These are phyloP conservation scores for Epinephelus malabaricus DNA, from an alignment of 2,797 vertebrate genomes.

Conservation along the genomic window DNA sequence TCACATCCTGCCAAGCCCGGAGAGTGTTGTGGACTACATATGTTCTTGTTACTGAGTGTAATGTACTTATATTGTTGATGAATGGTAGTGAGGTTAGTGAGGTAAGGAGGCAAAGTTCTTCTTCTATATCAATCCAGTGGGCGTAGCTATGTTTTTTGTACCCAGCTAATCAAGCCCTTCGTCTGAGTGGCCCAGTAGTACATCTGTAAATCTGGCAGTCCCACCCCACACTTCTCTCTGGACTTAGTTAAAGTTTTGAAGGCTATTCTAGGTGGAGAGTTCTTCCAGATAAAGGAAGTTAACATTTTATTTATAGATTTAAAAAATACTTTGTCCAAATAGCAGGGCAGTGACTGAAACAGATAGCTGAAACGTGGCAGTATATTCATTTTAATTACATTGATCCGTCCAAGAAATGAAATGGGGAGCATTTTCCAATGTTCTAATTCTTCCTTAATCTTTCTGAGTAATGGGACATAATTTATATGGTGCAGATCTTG, in stretches of 20 bases:
- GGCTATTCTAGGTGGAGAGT: too few relatives aligned
- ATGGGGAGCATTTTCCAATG: conserved; percentile 6
- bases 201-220: not conserved
- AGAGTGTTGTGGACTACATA: not conserved
- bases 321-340: too few relatives aligned
- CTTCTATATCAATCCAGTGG: conserved; percentile 7
- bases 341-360: too few relatives aligned
- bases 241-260: too few relatives aligned
- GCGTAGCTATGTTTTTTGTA: not conserved
- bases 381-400: too few relatives aligned
- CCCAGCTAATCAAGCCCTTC: conserved; percentile 6
- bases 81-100: not conserved
- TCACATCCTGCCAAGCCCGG: not conserved
- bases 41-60: not conserved
- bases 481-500: not conserved
- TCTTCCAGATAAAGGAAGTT: too few relatives aligned
- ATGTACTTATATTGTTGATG: conserved; percentile 7
- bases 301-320: too few relatives aligned
- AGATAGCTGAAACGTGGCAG: too few relatives aligned
- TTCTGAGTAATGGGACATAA: not conserved
- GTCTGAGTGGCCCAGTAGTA: not conserved
- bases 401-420: not conserved
- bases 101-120: not conserved
- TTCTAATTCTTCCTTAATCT: conserved; percentile 13
- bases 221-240: too few relatives aligned